Percentiles rank a stretch among this genome's conserved stretches.
These are phyloP conservation scores for Philopotamus ludificatus DNA, from an alignment of 1,140 invertebrate genomes.

Conservation along the genomic window DNA sequence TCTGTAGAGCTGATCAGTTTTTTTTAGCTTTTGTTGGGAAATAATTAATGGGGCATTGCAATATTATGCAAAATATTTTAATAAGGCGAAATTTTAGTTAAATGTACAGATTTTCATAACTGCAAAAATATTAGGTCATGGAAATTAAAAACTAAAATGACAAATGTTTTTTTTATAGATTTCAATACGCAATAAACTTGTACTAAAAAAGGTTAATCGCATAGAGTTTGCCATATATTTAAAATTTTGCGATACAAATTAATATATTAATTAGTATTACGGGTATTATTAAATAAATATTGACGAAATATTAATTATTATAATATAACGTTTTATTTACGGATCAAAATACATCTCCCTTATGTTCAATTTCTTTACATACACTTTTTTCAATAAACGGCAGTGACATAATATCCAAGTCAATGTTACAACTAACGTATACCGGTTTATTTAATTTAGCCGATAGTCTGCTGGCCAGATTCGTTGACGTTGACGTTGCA, in stretches of 20 bases:
- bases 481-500: slow-evolving; percentile 28
- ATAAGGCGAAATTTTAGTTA: background rate
- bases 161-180: background rate
- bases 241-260: background rate
- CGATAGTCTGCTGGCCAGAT: slow-evolving; percentile 32
- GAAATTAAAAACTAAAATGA: background rate
- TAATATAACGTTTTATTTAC: background rate
- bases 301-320: background rate
- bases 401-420: slow-evolving; percentile 28
- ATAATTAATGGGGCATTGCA: background rate
- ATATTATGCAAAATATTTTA: background rate
- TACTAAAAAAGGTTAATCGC: background rate
- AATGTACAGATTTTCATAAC: background rate
- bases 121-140: too few species aligned
- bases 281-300: background rate
- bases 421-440: slow-evolving; percentile 38
- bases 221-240: background rate
- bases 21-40: background rate
- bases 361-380: slow-evolving; percentile 24
- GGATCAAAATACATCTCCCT: background rate
- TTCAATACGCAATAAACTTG: background rate
- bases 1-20: background rate
- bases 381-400: slow-evolving; percentile 38
- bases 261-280: background rate
- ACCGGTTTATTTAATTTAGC: slow-evolving; percentile 38